Evolutionary conservation across 1,140 invertebrate species (phyloP), one percentile per base, ranked within the genome.

Genomic region (Zaprionus vittiger): DNA sequence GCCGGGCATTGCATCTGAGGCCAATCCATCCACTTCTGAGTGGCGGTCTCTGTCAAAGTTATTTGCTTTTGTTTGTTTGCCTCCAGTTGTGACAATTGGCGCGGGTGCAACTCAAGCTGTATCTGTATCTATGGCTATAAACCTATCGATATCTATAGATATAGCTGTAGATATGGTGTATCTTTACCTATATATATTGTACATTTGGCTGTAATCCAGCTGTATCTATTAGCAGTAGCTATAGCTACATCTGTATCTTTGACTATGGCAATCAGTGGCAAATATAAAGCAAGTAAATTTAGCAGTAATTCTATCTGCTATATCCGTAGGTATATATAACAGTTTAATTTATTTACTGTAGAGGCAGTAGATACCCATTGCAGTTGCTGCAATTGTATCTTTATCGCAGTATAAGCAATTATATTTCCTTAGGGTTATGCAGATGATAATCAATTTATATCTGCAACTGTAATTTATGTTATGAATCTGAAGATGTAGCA

Each of bases 11-110:
- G 52, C 54, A 60, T 56, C 38, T n/a, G 41, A 47, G 41, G 41
- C 12, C 57, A 52, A 69, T 61, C 26, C 57, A 44, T 38, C 28
- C n/a, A 38, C 26, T 64, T 56, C 69, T 83, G 64, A 82, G 72
- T 70, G 63, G 57, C 61, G 44, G 77, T 55, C 65, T 73, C 61
- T 83, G 77, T 81, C 37, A 70, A 41, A 79, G 71, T 79, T 28
- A 17, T 15, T 20, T 34, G 54, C 56, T 60, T 64, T 80, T 70
- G 49, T 37, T 44, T 47, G 17, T 11, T 34, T 34, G 31, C 31
- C 73, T 49, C 34, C 52, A 49, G 60, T 54, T 78, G 65, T 56
- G 74, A 61, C 70, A 73, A 72, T 77, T 73, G 44, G 56, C 67
- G 62, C 73, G 66, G 68, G 57, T 59, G 56, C 72, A 81, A 69